Evolutionary conservation across 2,888 invertebrate genomes (phyloP).

Genomic region (Andrena marginata): DNA sequence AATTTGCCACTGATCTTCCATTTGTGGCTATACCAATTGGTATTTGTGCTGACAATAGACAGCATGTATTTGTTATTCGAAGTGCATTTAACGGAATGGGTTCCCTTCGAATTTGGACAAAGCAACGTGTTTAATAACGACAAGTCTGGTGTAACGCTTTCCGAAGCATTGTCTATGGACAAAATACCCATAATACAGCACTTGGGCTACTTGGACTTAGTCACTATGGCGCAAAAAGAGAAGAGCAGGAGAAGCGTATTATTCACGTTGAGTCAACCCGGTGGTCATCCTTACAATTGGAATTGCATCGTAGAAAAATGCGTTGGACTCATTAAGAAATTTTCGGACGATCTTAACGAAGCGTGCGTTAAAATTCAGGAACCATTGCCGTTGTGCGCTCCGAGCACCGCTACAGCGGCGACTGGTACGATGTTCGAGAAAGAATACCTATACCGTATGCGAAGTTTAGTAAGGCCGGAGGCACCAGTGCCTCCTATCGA

Average conservation of each 20-base stretch:
- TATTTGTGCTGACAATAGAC: constrained; percentile 90
- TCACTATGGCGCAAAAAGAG: constrained; percentile 89
- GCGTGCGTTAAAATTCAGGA: constrained; percentile 78
- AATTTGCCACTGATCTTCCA: constrained; percentile 87
- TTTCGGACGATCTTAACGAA: constrained; percentile 88
- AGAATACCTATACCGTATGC: constrained; percentile 76
- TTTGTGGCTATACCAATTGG: constrained; percentile 89
- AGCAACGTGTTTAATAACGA: constrained; percentile 77
- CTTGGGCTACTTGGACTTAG: constrained; percentile 91
- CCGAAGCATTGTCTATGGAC: constrained; percentile 87
- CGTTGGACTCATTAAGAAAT: constrained; percentile 88
- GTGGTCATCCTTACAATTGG: constrained; percentile 96
- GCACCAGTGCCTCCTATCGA: background rate
- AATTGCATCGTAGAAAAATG: constrained; percentile 89
- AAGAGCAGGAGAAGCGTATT: constrained; percentile 88
- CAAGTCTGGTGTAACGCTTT: constrained; percentile 85
- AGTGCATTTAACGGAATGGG: constrained; percentile 90
- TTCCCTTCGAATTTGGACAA: constrained; percentile 88
- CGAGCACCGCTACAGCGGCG: background rate
- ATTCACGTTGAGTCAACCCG: constrained; percentile 92
- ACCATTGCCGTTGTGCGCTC: background rate
- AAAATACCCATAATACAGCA: constrained; percentile 90
- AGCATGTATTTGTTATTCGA: constrained; percentile 90
- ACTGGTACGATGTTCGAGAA: constrained; percentile 31
- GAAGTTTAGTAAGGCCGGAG: constrained; percentile 72